These are phyloP conservation scores for Phasia obesa DNA, from an alignment of 2,888 invertebrate genomes.

Conservation along the genomic window DNA sequence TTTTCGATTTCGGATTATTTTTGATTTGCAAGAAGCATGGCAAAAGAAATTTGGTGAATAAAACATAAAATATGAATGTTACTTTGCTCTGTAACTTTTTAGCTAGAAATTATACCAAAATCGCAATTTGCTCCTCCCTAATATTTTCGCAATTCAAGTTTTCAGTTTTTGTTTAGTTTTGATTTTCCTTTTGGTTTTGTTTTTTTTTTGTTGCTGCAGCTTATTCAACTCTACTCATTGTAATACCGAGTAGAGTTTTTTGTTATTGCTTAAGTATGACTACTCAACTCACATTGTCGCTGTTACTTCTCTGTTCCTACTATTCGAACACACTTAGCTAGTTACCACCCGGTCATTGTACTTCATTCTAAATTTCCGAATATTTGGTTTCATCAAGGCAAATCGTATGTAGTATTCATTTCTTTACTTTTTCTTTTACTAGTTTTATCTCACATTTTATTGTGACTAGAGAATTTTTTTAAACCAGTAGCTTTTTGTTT, in stretches of 20 bases:
- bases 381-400: constrained; percentile 62
- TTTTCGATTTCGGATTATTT: no score
- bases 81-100: neutral
- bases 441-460: no score
- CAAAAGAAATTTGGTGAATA: no score
- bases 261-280: constrained; percentile 27
- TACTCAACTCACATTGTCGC: constrained; percentile 20
- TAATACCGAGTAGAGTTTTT: constrained; percentile 37
- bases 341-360: constrained; percentile 71
- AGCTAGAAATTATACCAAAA: neutral
- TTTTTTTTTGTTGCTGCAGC: constrained; percentile 21
- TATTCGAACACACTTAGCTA: constrained; percentile 28
- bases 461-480: no score
- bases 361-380: constrained; percentile 71
- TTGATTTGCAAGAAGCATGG: no score
- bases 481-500: constrained; percentile 13
- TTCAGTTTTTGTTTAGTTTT: constrained; percentile 7
- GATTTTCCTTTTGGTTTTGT: neutral
- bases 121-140: neutral
- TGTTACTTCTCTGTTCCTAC: constrained; percentile 35
- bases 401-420: constrained; percentile 42
- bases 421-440: constrained; percentile 30
- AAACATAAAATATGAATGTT: no score
- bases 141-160: neutral
- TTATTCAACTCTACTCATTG: constrained; percentile 25